Evolutionary conservation across 2,888 invertebrate species (phyloP).

Genomic region (Orthonychiurus folsomi): DNA sequence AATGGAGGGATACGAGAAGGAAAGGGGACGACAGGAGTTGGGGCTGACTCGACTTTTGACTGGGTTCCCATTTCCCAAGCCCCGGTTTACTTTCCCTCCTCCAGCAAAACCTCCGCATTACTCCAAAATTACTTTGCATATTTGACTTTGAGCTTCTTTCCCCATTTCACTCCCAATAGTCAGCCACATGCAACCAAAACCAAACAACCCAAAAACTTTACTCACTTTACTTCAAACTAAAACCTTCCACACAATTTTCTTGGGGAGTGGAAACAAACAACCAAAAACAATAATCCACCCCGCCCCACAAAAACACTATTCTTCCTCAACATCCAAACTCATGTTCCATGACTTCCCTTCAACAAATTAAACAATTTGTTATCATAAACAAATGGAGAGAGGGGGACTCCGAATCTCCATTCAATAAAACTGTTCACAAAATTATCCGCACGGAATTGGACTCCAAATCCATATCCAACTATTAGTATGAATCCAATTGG

Average conservation of each 20-base stretch:
- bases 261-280: no score
- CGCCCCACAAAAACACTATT: background rate
- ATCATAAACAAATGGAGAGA: background rate
- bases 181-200: background rate
- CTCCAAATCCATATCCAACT: no score
- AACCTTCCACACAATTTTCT: background rate
- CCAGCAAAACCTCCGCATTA: background rate
- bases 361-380: background rate
- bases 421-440: no score
- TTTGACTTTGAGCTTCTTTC: slow-evolving; percentile 1
- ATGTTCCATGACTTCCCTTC: background rate
- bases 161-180: slow-evolving; percentile 1
- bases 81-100: no score
- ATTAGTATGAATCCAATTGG: no score
- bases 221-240: background rate
- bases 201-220: background rate
- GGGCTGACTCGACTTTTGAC: no score
- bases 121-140: slow-evolving; percentile 1
- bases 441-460: no score
- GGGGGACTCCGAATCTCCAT: no score
- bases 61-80: no score
- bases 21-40: no score
- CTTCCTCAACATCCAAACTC: background rate
- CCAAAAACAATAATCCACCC: no score
- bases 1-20: slow-evolving; percentile 7